A percentile compares a stretch with the other conserved stretches of the same genome.
phyloP scores from a whole-genome alignment of 2,888 invertebrate genomes.

The Dynastes maya region DNA sequence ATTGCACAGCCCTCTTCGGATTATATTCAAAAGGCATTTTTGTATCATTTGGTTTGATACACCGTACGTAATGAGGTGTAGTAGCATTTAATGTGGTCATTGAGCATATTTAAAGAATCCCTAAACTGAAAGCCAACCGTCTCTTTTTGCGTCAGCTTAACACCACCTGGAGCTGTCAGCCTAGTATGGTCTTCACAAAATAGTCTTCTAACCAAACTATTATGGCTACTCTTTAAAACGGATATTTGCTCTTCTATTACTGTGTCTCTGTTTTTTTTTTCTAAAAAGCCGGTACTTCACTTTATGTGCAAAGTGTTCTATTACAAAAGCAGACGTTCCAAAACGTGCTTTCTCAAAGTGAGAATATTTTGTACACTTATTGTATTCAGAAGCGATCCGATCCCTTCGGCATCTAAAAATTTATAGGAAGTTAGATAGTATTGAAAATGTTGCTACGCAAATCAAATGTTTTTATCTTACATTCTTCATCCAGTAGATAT shows the following conservation, averaged over 20 bases:
- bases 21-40: constrained; percentile 92
- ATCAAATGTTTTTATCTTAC: constrained; percentile 77
- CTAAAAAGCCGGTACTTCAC: constrained; percentile 95
- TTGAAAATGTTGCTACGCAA: too few relatives aligned
- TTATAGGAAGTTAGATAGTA: background rate
- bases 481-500: constrained; percentile 97
- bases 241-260: constrained; percentile 95
- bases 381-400: constrained; percentile 92
- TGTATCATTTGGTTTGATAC: constrained; percentile 96
- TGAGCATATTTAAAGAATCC: constrained; percentile 92
- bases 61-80: constrained; percentile 98
- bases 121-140: constrained; percentile 93
- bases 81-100: constrained; percentile 96
- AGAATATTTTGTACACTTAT: constrained; percentile 87
- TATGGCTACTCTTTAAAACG: constrained; percentile 75
- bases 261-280: constrained; percentile 94
- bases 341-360: constrained; percentile 93
- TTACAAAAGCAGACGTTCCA: constrained; percentile 87
- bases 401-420: constrained; percentile 89
- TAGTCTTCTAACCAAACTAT: constrained; percentile 72
- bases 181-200: constrained; percentile 69
- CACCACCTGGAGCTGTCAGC: constrained; percentile 65
- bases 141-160: constrained; percentile 71
- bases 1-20: constrained; percentile 89
- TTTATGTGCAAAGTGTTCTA: constrained; percentile 96